phyloP scores from a whole-genome alignment of 2,888 invertebrate species.

The Ariolimax columbianus region DNA sequence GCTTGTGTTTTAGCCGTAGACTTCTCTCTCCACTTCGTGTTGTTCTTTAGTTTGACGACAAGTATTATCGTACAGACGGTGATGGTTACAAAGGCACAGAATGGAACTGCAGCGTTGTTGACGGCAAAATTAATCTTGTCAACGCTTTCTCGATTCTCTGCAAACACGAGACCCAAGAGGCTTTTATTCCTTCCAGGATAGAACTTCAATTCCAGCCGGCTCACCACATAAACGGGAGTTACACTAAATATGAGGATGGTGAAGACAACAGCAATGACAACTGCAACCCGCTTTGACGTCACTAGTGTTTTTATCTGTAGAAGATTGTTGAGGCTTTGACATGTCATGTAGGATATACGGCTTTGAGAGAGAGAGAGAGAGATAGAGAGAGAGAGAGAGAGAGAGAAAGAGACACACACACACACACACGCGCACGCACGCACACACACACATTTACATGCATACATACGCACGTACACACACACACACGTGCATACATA shows the following conservation, averaged over 20 bases:
- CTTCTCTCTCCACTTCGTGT: not conserved
- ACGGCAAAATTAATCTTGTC: not conserved
- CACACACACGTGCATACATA: too few species aligned
- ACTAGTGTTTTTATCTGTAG: constrained; percentile 10
- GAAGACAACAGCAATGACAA: not conserved
- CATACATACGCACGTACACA: too few species aligned
- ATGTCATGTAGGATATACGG: not conserved
- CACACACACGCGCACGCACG: not conserved
- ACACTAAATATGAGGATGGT: not conserved
- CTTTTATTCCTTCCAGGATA: not conserved
- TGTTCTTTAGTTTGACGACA: not conserved
- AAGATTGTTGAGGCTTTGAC: not conserved
- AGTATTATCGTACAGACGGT: not conserved
- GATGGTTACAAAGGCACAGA: not conserved
- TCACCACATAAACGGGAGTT: not conserved
- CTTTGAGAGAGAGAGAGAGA: too few species aligned
- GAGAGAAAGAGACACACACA: not conserved
- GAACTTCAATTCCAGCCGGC: not conserved
- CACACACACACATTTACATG: not conserved
- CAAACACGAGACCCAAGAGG: not conserved
- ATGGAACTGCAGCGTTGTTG: constrained; percentile 9
- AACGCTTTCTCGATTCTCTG: not conserved
- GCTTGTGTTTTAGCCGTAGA: not conserved
- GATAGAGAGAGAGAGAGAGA: too few species aligned
- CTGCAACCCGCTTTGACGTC: not conserved